Evolutionary conservation across 2,113 vertebrate species (phyloP).

Genomic region (Gymnocephalus cernua): DNA sequence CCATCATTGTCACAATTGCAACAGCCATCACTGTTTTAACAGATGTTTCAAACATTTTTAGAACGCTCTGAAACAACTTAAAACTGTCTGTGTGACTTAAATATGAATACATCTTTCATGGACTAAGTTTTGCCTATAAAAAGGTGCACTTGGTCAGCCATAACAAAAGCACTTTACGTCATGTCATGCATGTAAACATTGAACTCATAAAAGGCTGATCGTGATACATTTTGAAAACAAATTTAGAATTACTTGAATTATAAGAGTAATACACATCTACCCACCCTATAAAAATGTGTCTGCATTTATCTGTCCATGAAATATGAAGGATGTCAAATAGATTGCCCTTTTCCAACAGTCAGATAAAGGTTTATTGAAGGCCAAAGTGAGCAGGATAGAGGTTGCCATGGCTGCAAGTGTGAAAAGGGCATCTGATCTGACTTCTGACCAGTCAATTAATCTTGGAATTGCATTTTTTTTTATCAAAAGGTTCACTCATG

Average conservation of each 20-base stretch:
- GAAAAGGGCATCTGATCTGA: conserved; percentile 82
- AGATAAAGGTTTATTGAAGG: conserved; percentile 78
- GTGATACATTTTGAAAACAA: conserved; percentile 23
- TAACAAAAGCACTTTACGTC: conserved; percentile 5
- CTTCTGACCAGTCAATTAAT: conserved; percentile 82
- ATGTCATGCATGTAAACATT: not conserved
- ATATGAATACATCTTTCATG: not conserved
- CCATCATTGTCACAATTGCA: not conserved
- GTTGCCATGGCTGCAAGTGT: conserved; percentile 78
- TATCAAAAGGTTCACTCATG: conserved; percentile 56
- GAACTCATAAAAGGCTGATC: not conserved
- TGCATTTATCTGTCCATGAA: conserved; percentile 72
- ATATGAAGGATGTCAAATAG: conserved; percentile 77
- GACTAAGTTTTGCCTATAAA: not conserved
- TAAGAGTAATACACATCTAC: conserved; percentile 30
- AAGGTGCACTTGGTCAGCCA: not conserved
- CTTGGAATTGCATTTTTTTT: conserved; percentile 63
- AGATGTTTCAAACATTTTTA: not conserved
- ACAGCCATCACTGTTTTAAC: not conserved
- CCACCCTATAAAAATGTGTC: conserved; percentile 29
- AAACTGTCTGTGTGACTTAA: too few relatives aligned
- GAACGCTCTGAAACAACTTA: not conserved
- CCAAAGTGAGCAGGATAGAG: conserved; percentile 55
- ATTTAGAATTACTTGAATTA: conserved; percentile 50
- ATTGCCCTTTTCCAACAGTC: conserved; percentile 78